Evolutionary conservation across 2,797 vertebrate genomes (phyloP).

Genomic region (Capromys pilorides): DNA sequence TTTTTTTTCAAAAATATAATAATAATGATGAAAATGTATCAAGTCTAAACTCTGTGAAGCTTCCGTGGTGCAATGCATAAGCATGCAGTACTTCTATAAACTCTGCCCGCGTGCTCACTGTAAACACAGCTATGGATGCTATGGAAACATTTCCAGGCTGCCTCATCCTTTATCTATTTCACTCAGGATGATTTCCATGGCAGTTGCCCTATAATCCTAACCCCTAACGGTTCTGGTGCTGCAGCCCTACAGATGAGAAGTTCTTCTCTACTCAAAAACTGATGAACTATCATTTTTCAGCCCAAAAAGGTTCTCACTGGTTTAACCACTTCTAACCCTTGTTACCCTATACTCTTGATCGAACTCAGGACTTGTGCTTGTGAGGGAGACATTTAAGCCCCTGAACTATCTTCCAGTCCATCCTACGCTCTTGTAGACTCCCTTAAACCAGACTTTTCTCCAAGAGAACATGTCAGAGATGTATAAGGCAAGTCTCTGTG

Average conservation of each 20-base stretch:
- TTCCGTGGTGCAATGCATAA: no score
- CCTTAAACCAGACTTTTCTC: background rate
- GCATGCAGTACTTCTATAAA: no score
- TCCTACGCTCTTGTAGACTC: background rate
- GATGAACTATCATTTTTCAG: background rate
- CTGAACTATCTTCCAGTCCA: background rate
- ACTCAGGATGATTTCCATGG: slow-evolving; percentile 48
- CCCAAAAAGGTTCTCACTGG: background rate
- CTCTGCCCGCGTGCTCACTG: background rate
- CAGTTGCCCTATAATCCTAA: slow-evolving; percentile 21
- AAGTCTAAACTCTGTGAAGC: slow-evolving; percentile 52
- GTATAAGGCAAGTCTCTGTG: background rate
- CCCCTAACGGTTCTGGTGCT: background rate
- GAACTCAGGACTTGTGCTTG: no score
- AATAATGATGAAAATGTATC: slow-evolving; percentile 55
- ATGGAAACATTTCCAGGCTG: slow-evolving; percentile 30
- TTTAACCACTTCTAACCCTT: background rate
- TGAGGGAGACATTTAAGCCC: no score
- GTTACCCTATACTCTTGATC: background rate
- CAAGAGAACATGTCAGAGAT: background rate
- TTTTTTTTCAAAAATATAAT: no score
- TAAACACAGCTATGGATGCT: slow-evolving; percentile 36
- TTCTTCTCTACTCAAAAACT: background rate
- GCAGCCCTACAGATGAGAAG: background rate
- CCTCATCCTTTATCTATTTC: background rate